These are phyloP conservation scores for Mirounga angustirostris DNA, from an alignment of 2,113 vertebrate species.

Conservation along the genomic window DNA sequence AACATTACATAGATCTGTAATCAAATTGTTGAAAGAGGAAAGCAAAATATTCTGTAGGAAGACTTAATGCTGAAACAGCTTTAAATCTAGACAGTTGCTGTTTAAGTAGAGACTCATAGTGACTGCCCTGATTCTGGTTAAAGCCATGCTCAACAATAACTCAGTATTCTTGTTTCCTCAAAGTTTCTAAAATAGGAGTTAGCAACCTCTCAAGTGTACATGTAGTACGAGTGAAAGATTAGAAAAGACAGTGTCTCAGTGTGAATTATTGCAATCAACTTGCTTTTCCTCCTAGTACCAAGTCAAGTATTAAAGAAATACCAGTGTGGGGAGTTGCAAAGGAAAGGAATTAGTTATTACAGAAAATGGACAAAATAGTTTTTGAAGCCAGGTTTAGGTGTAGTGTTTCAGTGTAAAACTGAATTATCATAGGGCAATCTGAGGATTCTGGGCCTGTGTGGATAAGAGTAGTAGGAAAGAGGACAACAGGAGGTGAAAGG, in stretches of 20 bases:
- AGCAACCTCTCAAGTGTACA: neutral
- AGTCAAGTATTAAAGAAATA: neutral
- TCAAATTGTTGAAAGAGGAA: neutral
- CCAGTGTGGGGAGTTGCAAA: neutral
- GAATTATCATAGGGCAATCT: neutral
- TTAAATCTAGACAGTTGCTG: neutral
- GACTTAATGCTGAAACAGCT: neutral
- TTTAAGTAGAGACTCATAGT: neutral
- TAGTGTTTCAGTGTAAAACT: neutral
- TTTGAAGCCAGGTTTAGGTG: neutral
- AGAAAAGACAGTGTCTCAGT: neutral
- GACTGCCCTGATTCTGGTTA: neutral
- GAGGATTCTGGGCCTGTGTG: neutral
- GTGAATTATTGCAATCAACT: neutral
- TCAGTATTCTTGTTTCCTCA: neutral
- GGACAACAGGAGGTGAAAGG: neutral
- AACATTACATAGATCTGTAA: neutral
- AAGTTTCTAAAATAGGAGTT: neutral
- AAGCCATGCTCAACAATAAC: neutral
- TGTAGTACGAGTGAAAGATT: neutral
- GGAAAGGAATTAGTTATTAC: neutral
- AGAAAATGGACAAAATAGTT: conserved; percentile 2
- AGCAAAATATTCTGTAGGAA: conserved; percentile 16
- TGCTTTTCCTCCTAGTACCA: conserved; percentile 12
- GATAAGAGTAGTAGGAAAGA: neutral